A percentile compares a stretch with the other conserved stretches of the same genome.
phyloP scores from a whole-genome alignment of 2,888 invertebrate genomes.

The Ectemnius cavifrons region DNA sequence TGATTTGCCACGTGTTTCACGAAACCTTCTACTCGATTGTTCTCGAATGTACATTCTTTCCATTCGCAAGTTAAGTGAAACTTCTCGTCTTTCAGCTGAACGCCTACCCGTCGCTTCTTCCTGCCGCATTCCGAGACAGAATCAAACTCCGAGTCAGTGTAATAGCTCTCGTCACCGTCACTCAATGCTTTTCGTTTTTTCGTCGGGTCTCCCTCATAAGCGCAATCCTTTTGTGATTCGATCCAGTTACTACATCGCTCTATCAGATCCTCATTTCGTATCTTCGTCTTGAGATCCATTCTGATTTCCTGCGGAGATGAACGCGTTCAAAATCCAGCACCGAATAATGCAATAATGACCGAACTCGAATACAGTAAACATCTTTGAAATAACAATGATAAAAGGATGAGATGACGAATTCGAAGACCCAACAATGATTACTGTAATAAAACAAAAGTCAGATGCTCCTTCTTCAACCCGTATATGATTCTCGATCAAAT shows the following conservation, averaged over 20 bases:
- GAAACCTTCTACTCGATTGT: conserved; percentile 79
- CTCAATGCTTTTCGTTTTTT: conserved; percentile 53
- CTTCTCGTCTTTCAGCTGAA: conserved; percentile 73
- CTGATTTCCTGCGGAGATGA: too few species aligned
- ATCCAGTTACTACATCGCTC: conserved; percentile 71
- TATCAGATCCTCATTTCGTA: conserved; percentile 67
- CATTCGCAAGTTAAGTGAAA: conserved; percentile 81
- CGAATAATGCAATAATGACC: too few species aligned
- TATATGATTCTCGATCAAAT: too few species aligned
- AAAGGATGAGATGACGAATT: too few species aligned
- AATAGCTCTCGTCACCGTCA: conserved; percentile 67
- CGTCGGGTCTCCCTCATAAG: conserved; percentile 33
- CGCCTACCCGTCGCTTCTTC: conserved; percentile 66
- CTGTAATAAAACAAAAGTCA: too few species aligned
- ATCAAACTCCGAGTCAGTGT: conserved; percentile 74
- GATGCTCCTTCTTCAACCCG: too few species aligned
- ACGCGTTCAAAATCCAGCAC: too few species aligned
- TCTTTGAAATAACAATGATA: too few species aligned
- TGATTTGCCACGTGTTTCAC: conserved; percentile 82
- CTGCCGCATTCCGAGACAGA: conserved; percentile 74
- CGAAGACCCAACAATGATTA: too few species aligned
- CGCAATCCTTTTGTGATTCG: conserved; percentile 59
- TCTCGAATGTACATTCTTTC: conserved; percentile 79
- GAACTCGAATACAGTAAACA: too few species aligned
- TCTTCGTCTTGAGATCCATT: conserved; percentile 34